These are phyloP conservation scores for Hypsopygia costalis DNA, from an alignment of 2,888 invertebrate species.

Conservation along the genomic window DNA sequence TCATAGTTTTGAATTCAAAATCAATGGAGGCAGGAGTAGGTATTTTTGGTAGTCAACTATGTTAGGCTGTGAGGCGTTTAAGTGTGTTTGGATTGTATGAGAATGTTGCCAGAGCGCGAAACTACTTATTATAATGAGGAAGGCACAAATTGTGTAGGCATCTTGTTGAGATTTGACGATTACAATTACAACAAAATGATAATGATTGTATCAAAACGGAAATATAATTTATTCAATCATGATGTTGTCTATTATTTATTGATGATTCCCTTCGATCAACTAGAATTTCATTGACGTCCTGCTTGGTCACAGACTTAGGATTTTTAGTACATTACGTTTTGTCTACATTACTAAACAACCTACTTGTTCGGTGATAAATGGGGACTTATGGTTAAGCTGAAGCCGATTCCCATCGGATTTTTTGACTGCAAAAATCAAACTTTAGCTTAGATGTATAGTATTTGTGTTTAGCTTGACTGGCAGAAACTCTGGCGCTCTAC, in stretches of 20 bases:
- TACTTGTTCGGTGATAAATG: too few relatives aligned
- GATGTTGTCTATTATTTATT: conserved; percentile 18
- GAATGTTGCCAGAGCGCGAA: conserved; percentile 30
- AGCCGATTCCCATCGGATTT: too few relatives aligned
- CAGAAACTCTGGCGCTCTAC: too few relatives aligned
- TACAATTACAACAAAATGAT: conserved; percentile 61
- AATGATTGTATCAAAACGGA: conserved; percentile 68
- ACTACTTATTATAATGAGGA: conserved; percentile 34
- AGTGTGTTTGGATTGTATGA: conserved; percentile 31
- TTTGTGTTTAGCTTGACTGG: too few relatives aligned
- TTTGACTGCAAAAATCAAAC: too few relatives aligned
- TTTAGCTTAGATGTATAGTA: too few relatives aligned
- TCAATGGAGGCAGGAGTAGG: conserved; percentile 8
- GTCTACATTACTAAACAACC: too few relatives aligned
- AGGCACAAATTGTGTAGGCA: conserved; percentile 69
- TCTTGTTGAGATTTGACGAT: conserved; percentile 72
- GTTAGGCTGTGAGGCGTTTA: conserved; percentile 43
- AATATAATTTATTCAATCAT: conserved; percentile 75
- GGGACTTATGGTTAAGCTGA: too few relatives aligned
- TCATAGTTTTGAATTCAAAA: conserved; percentile 4
- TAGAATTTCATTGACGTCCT: too few relatives aligned
- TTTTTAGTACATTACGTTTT: too few relatives aligned
- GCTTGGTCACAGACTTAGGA: too few relatives aligned
- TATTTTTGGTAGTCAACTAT: conserved; percentile 23
- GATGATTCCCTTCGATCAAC: not conserved